Percentiles rank a stretch among this genome's conserved stretches.
Evolutionary conservation across 2,113 vertebrate genomes (phyloP).

Genomic region (Heptranchias perlo): DNA sequence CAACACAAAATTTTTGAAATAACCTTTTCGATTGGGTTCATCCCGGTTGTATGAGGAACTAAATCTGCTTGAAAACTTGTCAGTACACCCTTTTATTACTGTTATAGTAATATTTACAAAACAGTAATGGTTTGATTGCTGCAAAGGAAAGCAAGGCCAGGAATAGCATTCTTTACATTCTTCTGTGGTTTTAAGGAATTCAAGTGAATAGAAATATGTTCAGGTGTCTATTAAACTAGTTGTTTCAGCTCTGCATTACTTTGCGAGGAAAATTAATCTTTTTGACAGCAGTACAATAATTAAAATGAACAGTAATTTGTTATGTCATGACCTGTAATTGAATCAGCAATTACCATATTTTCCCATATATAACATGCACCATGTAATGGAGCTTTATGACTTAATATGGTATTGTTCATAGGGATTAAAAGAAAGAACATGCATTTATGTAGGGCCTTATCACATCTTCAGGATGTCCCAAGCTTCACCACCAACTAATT

Average conservation of each 20-base stretch:
- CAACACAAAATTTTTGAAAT: not conserved
- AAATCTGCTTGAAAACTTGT: not conserved
- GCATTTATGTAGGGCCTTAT: not conserved
- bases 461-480: not conserved
- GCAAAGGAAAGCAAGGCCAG: not conserved
- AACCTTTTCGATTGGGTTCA: not conserved
- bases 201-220: not conserved
- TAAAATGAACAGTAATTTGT: slow-evolving; percentile 20
- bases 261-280: not conserved
- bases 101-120: not conserved
- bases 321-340: not conserved
- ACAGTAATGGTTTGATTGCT: not conserved
- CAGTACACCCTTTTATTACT: not conserved
- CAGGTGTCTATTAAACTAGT: not conserved
- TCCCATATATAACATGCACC: not conserved
- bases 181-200: not conserved
- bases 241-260: not conserved
- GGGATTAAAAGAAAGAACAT: not conserved
- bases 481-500: not conserved
- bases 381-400: not conserved
- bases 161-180: not conserved
- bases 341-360: slow-evolving; percentile 27
- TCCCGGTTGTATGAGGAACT: not conserved
- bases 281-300: slow-evolving; percentile 24
- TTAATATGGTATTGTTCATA: not conserved